phyloP scores from a whole-genome alignment of 2,797 vertebrate species.

The Neosilurus mollespiculum region DNA sequence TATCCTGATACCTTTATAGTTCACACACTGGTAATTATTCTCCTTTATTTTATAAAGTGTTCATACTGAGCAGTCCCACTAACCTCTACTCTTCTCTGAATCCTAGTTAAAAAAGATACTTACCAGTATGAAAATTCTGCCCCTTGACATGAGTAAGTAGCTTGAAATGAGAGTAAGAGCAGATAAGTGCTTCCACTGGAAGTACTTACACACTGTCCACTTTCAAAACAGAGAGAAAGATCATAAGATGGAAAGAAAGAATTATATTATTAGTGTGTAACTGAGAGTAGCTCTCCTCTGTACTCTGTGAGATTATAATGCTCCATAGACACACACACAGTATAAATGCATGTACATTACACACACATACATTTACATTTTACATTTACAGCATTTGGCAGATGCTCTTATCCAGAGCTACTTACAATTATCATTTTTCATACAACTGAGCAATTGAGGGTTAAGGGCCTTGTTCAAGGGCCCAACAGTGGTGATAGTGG shows the following conservation, averaged over 20 bases:
- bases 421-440: too few relatives aligned
- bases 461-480: too few relatives aligned
- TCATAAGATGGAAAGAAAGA: slow-evolving; percentile 6
- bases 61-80: neutral
- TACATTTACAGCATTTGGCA: too few relatives aligned
- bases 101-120: neutral
- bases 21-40: neutral
- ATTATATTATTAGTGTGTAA: slow-evolving; percentile 43
- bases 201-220: slow-evolving; percentile 37
- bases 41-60: neutral
- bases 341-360: slow-evolving; percentile 4
- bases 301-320: slow-evolving; percentile 19
- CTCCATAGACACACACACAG: neutral
- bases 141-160: slow-evolving; percentile 28
- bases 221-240: slow-evolving; percentile 13
- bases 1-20: neutral
- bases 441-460: too few relatives aligned
- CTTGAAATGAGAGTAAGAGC: slow-evolving; percentile 32
- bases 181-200: slow-evolving; percentile 40
- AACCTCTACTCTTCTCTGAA: neutral
- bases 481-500: too few relatives aligned
- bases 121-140: slow-evolving; percentile 17
- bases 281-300: slow-evolving; percentile 18
- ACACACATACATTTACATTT: slow-evolving; percentile 33
- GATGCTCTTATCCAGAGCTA: too few relatives aligned